phyloP scores from a whole-genome alignment of 2,113 vertebrate genomes.

The Ictidomys tridecemlineatus region DNA sequence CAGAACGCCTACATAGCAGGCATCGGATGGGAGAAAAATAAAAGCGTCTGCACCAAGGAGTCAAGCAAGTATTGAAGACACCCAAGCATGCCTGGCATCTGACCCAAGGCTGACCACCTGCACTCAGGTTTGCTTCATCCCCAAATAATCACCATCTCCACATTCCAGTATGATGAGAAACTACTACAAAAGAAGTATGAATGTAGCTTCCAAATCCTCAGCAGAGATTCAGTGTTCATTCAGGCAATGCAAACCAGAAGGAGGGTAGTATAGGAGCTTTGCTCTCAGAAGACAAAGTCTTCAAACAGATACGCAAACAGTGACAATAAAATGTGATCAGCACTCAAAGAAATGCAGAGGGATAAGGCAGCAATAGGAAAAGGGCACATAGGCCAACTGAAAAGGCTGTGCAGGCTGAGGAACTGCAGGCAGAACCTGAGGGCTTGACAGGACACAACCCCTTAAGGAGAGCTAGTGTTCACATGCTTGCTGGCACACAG shows the following conservation, averaged over 20 bases:
- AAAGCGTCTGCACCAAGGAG: not conserved
- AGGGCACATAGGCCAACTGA: not conserved
- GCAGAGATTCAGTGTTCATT: not conserved
- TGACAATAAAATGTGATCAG: not conserved
- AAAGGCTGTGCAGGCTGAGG: not conserved
- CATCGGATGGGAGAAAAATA: conserved; percentile 46
- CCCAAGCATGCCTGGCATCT: not conserved
- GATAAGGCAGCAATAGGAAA: not conserved
- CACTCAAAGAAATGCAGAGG: not conserved
- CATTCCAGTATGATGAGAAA: conserved; percentile 29
- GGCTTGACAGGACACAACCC: not conserved
- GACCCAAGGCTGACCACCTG: not conserved
- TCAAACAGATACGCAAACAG: conserved; percentile 8
- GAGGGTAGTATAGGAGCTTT: not conserved
- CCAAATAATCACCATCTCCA: not conserved
- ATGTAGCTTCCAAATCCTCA: not conserved
- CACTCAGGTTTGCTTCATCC: not conserved
- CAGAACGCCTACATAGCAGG: not conserved
- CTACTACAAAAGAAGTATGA: not conserved
- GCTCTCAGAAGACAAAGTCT: conserved; percentile 35
- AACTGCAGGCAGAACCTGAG: not conserved
- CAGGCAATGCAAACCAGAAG: not conserved
- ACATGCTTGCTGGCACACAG: too few relatives aligned
- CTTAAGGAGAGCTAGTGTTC: not conserved
- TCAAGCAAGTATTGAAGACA: conserved; percentile 48